Evolutionary conservation across 2,797 vertebrate species (phyloP).

Genomic region (Valencia hispanica): DNA sequence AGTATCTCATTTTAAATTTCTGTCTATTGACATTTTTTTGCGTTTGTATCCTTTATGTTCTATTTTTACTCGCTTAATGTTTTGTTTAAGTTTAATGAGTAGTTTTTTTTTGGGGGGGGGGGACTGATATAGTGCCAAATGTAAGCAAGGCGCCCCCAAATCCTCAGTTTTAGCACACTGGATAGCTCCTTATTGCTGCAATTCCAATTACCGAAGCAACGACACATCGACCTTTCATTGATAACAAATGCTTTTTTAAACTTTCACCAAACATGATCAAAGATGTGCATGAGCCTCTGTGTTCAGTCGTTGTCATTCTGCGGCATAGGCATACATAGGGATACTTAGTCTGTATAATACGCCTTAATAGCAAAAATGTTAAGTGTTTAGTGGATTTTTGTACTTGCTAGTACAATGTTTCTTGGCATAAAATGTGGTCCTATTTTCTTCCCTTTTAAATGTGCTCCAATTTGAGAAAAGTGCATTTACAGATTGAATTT

Average conservation of each 20-base stretch:
- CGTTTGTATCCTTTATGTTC: not conserved
- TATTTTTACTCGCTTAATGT: not conserved
- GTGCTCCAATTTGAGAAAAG: not conserved
- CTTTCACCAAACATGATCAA: too few species aligned
- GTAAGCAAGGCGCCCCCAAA: too few species aligned
- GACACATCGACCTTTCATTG: too few species aligned
- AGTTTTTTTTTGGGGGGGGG: too few species aligned
- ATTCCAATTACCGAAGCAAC: not conserved
- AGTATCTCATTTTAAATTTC: constrained; percentile 6
- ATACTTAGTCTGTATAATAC: not conserved
- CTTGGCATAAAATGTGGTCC: not conserved
- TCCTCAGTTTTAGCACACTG: not conserved
- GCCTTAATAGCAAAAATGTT: not conserved
- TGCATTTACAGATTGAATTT: not conserved
- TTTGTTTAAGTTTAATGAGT: not conserved
- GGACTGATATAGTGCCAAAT: too few species aligned
- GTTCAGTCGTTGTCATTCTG: not conserved
- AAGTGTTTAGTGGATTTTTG: not conserved
- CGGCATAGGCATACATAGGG: not conserved
- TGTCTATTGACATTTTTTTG: not conserved
- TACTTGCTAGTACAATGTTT: too few species aligned
- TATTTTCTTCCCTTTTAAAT: not conserved
- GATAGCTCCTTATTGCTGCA: not conserved
- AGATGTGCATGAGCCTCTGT: too few species aligned
- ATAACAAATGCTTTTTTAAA: too few species aligned